Percentiles rank a stretch among this genome's conserved stretches.
These are phyloP conservation scores for Allygus modestus DNA, from an alignment of 2,888 invertebrate species.

Conservation along the genomic window DNA sequence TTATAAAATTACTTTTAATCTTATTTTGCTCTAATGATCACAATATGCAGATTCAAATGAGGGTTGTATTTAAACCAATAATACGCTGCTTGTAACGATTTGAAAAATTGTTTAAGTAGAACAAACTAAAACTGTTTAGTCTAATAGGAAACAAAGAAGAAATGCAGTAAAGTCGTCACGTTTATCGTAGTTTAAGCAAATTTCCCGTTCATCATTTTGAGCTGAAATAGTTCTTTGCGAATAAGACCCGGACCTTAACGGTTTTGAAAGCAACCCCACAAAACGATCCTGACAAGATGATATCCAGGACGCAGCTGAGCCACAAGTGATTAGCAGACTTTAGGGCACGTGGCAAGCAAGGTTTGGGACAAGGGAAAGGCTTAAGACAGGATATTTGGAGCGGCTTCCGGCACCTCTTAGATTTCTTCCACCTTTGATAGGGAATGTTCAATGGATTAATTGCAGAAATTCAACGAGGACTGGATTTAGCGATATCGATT, in stretches of 20 bases:
- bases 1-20: too few species aligned
- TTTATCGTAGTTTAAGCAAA: too few species aligned
- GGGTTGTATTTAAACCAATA: too few species aligned
- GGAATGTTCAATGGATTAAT: background rate
- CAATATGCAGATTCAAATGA: too few species aligned
- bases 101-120: too few species aligned
- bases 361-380: background rate
- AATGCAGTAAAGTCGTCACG: too few species aligned
- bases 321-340: background rate
- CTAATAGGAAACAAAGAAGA: too few species aligned
- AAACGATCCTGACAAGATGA: background rate
- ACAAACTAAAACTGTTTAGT: too few species aligned
- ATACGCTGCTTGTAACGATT: too few species aligned
- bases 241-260: background rate
- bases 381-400: conserved; percentile 24
- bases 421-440: background rate
- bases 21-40: too few species aligned
- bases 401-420: background rate
- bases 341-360: background rate
- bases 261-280: background rate
- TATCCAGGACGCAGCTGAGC: background rate
- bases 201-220: too few species aligned
- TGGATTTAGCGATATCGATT: background rate
- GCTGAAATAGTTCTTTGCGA: background rate
- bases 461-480: background rate